Evolutionary conservation across 2,113 vertebrate species (phyloP).

Genomic region (Arizona elegans): DNA sequence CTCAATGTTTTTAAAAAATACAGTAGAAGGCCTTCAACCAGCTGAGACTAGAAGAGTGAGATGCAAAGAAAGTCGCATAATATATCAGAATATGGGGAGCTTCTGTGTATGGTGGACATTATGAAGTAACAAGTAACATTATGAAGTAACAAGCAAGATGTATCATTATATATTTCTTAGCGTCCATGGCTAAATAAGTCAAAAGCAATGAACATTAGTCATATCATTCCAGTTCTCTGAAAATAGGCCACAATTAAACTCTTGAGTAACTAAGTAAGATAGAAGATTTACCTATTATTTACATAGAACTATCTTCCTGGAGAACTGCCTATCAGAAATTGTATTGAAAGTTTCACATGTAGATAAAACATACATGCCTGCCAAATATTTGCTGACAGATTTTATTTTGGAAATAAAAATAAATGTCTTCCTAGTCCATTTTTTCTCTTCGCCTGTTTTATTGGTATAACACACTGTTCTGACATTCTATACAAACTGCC

Average conservation of each 20-base stretch:
- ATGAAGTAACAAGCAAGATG: background rate
- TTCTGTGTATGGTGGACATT: background rate
- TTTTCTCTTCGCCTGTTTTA: slow-evolving; percentile 25
- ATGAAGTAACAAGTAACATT: background rate
- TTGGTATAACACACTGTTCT: slow-evolving; percentile 39
- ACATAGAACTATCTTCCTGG: background rate
- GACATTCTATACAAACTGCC: slow-evolving; percentile 33
- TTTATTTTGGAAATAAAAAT: slow-evolving; percentile 55
- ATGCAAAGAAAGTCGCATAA: background rate
- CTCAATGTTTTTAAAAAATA: background rate
- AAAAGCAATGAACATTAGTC: slow-evolving; percentile 43
- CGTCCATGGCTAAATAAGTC: slow-evolving; percentile 16
- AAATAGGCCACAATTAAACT: slow-evolving; percentile 38
- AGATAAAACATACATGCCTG: background rate
- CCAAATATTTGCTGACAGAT: slow-evolving; percentile 45
- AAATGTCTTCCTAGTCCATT: slow-evolving; percentile 30
- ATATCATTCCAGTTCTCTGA: slow-evolving; percentile 12
- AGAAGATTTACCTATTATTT: slow-evolving; percentile 39
- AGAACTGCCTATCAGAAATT: slow-evolving; percentile 47
- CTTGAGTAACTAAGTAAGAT: background rate
- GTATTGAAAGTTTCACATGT: slow-evolving; percentile 45
- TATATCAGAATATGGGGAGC: background rate
- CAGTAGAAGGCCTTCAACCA: background rate
- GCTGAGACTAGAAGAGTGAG: background rate
- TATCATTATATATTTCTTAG: slow-evolving; percentile 26